These are phyloP conservation scores for Furcula furcula DNA, from an alignment of 2,888 invertebrate genomes.

Conservation along the genomic window DNA sequence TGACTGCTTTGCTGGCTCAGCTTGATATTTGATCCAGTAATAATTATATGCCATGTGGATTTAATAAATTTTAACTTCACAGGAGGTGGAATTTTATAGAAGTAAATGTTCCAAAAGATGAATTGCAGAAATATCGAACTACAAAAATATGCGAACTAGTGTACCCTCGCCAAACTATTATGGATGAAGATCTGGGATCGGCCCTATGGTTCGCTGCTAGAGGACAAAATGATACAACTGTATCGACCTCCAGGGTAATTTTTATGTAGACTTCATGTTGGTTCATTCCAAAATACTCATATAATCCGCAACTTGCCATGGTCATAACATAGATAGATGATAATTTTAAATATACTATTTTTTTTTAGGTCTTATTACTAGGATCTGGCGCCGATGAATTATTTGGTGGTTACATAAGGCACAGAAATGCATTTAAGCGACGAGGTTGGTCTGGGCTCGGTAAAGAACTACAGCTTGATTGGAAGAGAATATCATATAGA, in stretches of 20 bases:
- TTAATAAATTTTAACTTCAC: constrained; percentile 14
- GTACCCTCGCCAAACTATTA: constrained; percentile 91
- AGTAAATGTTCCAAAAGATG: constrained; percentile 86
- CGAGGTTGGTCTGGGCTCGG: constrained; percentile 78
- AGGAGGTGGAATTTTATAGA: constrained; percentile 93
- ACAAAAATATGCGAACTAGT: constrained; percentile 88
- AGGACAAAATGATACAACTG: constrained; percentile 80
- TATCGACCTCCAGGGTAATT: constrained; percentile 84
- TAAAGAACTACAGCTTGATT: constrained; percentile 87
- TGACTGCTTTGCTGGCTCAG: too few relatives aligned
- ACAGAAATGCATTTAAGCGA: constrained; percentile 87
- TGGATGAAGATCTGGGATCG: constrained; percentile 98
- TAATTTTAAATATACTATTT: constrained; percentile 1
- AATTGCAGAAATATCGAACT: constrained; percentile 82
- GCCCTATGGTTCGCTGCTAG: constrained; percentile 98
- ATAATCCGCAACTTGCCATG: too few relatives aligned
- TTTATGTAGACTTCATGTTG: neutral
- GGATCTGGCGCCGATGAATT: constrained; percentile 99
- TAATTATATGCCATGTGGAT: too few relatives aligned
- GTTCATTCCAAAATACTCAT: neutral
- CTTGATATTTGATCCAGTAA: too few relatives aligned
- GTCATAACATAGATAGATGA: neutral
- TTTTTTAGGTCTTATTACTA: constrained; percentile 87
- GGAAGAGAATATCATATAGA: constrained; percentile 92
- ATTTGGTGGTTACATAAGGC: constrained; percentile 96